Percentiles rank a stretch among this genome's conserved stretches.
Conservation (phyloP, 2,888 invertebrate species). For the Oxycera nigricornis region DNA sequence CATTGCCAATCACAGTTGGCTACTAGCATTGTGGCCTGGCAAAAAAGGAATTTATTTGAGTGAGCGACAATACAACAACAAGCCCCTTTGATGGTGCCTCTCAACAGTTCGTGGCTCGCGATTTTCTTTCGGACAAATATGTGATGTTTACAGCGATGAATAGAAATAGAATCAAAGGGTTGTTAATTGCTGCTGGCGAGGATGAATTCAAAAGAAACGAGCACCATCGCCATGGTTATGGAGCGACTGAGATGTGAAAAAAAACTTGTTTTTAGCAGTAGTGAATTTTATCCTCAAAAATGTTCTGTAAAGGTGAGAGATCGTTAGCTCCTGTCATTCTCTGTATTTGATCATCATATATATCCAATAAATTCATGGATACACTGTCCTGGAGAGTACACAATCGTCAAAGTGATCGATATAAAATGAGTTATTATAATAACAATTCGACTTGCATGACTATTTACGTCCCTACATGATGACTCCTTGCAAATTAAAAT, state of each 20-base stretch:
- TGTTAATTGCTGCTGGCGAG: neutral
- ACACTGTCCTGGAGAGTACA: too few relatives aligned
- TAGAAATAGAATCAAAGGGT: neutral
- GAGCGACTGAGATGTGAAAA: neutral
- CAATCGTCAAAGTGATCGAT: too few relatives aligned
- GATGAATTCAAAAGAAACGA: neutral
- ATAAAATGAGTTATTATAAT: too few relatives aligned
- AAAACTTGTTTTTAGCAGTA: neutral
- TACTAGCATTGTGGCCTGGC: neutral
- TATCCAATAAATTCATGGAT: too few relatives aligned
- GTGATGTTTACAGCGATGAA: neutral
- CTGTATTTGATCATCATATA: too few relatives aligned
- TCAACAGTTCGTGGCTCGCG: neutral
- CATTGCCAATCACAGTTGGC: conserved; percentile 10
- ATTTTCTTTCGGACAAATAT: neutral
- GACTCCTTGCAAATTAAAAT: too few relatives aligned
- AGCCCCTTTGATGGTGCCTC: neutral
- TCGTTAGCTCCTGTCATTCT: too few relatives aligned
- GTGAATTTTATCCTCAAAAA: neutral
- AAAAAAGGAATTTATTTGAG: neutral
- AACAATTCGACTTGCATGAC: too few relatives aligned
- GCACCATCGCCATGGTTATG: neutral
- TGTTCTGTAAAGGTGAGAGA: neutral
- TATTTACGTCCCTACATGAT: too few relatives aligned
- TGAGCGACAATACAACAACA: neutral